Conservation (phyloP, 2,113 vertebrate species). For the Lycaon pictus region DNA sequence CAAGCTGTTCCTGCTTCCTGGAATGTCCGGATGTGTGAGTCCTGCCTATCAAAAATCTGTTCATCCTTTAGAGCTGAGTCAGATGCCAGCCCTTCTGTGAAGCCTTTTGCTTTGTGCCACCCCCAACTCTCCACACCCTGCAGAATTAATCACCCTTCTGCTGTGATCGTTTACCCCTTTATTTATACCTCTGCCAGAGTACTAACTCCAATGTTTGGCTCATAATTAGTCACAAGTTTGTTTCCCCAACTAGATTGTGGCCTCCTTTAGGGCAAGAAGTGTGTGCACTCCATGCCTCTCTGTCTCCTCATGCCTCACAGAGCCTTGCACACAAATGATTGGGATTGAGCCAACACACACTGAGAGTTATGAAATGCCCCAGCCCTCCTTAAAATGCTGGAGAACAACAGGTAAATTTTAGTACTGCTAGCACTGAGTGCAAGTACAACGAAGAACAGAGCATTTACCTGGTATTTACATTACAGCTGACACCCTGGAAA, state of each 20-base stretch:
- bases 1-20: not conserved
- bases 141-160: not conserved
- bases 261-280: not conserved
- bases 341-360: fast-evolving
- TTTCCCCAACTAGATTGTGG: not conserved
- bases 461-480: constrained; percentile 60
- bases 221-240: not conserved
- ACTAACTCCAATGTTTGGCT: not conserved
- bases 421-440: not conserved
- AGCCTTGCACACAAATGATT: not conserved
- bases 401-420: constrained; percentile 21
- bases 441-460: not conserved
- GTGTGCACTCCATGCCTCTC: not conserved
- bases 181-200: not conserved
- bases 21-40: not conserved
- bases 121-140: too few relatives aligned
- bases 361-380: too few relatives aligned
- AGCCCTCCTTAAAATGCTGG: not conserved
- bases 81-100: not conserved
- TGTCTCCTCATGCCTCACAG: not conserved
- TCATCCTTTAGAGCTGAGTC: not conserved
- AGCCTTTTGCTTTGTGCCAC: not conserved
- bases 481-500: constrained; percentile 48
- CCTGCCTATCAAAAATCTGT: not conserved
- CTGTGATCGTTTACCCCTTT: not conserved